Evolutionary conservation across 2,888 invertebrate species (phyloP), one percentile per base, ranked within the genome.

Genomic region (Deilephila porcellus): DNA sequence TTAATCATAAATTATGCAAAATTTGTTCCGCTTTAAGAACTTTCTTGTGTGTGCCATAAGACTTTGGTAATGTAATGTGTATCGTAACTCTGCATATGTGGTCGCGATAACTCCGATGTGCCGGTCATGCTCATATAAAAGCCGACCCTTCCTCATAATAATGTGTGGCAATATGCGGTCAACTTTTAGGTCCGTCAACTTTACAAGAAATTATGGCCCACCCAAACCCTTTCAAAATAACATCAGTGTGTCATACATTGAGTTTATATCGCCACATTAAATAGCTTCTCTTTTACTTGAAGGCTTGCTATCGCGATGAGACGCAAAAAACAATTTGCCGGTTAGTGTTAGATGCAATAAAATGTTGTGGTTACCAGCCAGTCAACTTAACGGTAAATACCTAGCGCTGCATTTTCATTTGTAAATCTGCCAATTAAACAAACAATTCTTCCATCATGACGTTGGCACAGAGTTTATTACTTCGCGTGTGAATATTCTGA

Each of bases 141-240:
- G 82, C 82, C 81, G 82, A 83, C 85, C 85, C 83, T 85, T 83
- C 82, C 82, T 81, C 82, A 84, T 84, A 84, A 86, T 88, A 87
- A 86, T 83, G 78, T 82, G 78, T 82, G 78, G 85, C 86, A 82
- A 83, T 85, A 86, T 83, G 83, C 83, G 84, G 85, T 83, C 81
- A 87, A 88, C 83, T 86, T 84, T 87, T 82, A 83, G 81, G 82
- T 78, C 83, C 77, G 76, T 81, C 78, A 85, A 83, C 79, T 82
- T 86, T 82, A 82, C 80, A 82, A 82, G 82, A 81, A 82, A 83
- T 85, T 83, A 81, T 84, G 82, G 79, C 75, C 78, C 78, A 76
- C 76, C 76, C 72, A 73, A 74, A 74, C 77, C 75, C 67, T 76
- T 73, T 32, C 59, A 71, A 73, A 67, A 71, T 77, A 63, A 59